Evolutionary conservation across 2,888 invertebrate species (phyloP), one percentile per base, ranked within the genome.

Genomic region (Spatulosminthurus flaviceps): DNA sequence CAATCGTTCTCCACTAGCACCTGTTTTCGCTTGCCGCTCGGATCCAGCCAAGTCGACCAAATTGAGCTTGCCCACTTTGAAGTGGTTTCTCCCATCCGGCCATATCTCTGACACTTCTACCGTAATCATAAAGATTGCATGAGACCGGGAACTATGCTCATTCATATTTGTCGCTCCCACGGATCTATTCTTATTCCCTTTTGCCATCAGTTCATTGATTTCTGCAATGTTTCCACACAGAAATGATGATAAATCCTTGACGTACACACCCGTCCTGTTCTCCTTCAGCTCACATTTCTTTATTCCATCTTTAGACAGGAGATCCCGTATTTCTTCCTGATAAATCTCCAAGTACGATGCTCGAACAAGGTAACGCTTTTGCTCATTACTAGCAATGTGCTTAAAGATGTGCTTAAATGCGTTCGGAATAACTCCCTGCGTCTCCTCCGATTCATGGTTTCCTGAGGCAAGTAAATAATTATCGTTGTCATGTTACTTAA

Each of bases 311-410:
- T 89, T 89, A 64, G 91, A 91, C 34, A 95, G 87, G 66, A 95
- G 88, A 88, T 95, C 95, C 88, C 91, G 90, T 82, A 94, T 93
- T 86, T 95, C 94, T 87, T 95, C 97, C 89, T 97, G 94, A 87
- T 99, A 99, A 79, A 99, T 96, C 89, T 99, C 98, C 81, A 99
- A 90, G 88, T 98, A 99, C 78, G 97, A 96, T 70, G 97, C 96
- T 86, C 96, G 92, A 19, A 99, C 97, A 83, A 99, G 90, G 88
- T 97, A 99, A 87, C 98, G 97, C 87, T 95, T 93, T 87, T 98
- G 96, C 79, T 94, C 92, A 5, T 96, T 94, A 81, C 95, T 92
- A 83, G 93, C 92, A 26, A 99, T 98, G 89, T 98, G 96, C 84
- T 92, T 92, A 92, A 98, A 99, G 82, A 99, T 96, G 89, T 99